Conservation (phyloP, 2,888 invertebrate species). For the Ornithoptera alexandrae region DNA sequence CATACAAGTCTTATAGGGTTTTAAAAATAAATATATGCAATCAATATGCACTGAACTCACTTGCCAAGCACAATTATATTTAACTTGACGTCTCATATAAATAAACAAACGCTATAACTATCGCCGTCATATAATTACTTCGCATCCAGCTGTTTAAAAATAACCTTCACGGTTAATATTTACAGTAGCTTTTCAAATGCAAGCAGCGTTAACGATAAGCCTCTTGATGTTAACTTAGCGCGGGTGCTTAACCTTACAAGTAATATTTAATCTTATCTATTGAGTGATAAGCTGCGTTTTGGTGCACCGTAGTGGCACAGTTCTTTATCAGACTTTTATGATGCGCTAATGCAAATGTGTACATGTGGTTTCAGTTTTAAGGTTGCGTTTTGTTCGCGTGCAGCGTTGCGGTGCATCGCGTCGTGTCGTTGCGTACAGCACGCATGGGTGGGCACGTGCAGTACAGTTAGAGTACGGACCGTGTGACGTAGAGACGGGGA, state of each 20-base stretch:
- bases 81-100: slow-evolving; percentile 21
- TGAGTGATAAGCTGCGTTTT: slow-evolving; percentile 5
- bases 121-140: neutral
- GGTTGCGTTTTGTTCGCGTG: slow-evolving; percentile 7
- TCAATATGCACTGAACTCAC: too few species aligned
- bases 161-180: slow-evolving; percentile 7
- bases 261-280: slow-evolving; percentile 23
- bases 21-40: too few species aligned
- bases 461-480: slow-evolving; percentile 34
- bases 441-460: slow-evolving; percentile 32
- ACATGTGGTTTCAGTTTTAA: neutral
- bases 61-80: slow-evolving; percentile 2
- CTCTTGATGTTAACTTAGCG: slow-evolving; percentile 7
- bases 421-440: slow-evolving; percentile 4
- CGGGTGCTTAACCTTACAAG: neutral
- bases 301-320: neutral
- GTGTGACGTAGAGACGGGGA: slow-evolving; percentile 20
- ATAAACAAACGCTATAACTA: slow-evolving; percentile 14
- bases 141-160: slow-evolving; percentile 7
- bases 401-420: neutral
- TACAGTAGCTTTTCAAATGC: slow-evolving; percentile 27
- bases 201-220: slow-evolving; percentile 15
- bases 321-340: neutral
- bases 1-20: too few species aligned
- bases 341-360: slow-evolving; percentile 2